These are phyloP conservation scores for Halcyon badia DNA, from an alignment of 2,797 vertebrate species.

Conservation along the genomic window DNA sequence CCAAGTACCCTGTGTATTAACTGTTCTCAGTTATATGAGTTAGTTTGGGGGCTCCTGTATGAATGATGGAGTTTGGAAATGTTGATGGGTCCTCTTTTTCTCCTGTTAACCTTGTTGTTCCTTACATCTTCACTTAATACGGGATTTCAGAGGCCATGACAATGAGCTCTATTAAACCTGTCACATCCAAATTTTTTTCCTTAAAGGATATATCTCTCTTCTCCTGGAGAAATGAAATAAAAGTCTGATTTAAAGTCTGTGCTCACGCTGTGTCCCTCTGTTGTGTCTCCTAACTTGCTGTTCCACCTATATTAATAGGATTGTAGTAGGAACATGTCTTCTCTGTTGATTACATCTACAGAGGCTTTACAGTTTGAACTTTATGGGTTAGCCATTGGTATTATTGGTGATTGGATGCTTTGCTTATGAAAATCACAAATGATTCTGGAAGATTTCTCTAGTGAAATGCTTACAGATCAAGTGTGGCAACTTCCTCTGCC, in stretches of 20 bases:
- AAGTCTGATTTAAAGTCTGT: not conserved
- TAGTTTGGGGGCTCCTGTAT: not conserved
- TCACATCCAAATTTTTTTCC: not conserved
- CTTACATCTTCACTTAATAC: not conserved
- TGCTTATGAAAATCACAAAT: not conserved
- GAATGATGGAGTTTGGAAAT: not conserved
- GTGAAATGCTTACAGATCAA: not conserved
- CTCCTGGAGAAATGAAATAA: not conserved
- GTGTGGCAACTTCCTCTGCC: not conserved
- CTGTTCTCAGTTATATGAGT: not conserved
- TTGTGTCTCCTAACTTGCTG: rapidly evolving
- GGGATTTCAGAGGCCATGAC: not conserved
- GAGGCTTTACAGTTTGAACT: not conserved
- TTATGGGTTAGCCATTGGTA: not conserved
- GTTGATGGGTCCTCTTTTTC: not conserved
- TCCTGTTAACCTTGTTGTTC: not conserved
- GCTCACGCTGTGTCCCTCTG: not conserved
- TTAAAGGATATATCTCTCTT: not conserved
- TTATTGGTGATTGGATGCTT: not conserved
- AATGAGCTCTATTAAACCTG: not conserved
- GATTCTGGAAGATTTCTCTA: not conserved
- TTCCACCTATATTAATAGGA: not conserved
- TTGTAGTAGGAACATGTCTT: not conserved
- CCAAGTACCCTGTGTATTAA: not conserved
- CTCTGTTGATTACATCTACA: not conserved